Evolutionary conservation across 64 coral and sea anemone genomes (phyloP).

Genomic region (Astreopora myriophthalma): DNA sequence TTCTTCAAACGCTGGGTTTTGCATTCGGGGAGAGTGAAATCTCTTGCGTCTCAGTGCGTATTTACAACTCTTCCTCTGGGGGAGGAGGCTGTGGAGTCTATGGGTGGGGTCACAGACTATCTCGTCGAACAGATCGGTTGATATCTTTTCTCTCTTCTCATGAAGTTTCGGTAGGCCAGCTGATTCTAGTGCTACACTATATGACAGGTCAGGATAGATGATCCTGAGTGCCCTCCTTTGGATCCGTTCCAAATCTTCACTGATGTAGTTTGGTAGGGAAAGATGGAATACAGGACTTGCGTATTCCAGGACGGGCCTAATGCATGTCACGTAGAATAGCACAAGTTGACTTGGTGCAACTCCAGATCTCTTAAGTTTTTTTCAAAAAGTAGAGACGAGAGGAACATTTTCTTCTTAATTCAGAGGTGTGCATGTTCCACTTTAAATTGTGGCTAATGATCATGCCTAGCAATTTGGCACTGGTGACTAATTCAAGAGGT

Average conservation of each 20-base stretch:
- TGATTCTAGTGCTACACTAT: background rate
- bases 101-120: background rate
- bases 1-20: no score
- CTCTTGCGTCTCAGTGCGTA: background rate
- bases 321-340: background rate
- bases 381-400: no score
- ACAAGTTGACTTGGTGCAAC: background rate
- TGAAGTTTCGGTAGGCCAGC: background rate
- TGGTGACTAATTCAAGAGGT: background rate
- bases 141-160: background rate
- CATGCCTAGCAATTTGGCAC: slow-evolving; percentile 19
- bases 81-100: background rate
- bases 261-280: slow-evolving; percentile 35
- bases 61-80: slow-evolving; percentile 3
- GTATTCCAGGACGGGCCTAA: background rate
- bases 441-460: slow-evolving; percentile 16
- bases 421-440: background rate
- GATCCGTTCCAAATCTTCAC: slow-evolving; percentile 25
- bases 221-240: slow-evolving; percentile 18
- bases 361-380: background rate
- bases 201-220: slow-evolving; percentile 22
- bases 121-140: background rate
- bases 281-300: background rate
- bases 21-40: no score
- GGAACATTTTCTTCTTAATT: no score